These are phyloP conservation scores for Corydoras sp. DNA, from an alignment of 2,113 vertebrate genomes.

Conservation along the genomic window DNA sequence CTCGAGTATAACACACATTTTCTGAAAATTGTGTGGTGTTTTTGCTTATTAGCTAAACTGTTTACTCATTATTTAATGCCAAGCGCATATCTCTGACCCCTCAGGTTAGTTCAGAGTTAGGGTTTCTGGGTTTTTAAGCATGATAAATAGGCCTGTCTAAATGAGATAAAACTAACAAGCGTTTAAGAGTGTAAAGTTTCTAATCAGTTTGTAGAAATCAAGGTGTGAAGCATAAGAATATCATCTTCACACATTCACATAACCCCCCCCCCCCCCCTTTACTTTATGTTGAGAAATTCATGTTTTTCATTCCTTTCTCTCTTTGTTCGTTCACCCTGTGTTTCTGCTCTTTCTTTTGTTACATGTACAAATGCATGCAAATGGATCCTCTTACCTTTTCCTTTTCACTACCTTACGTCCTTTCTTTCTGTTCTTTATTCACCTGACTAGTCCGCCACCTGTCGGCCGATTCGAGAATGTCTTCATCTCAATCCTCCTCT, in stretches of 20 bases:
- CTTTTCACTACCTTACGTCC: constrained; percentile 7
- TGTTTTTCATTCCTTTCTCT: constrained; percentile 10
- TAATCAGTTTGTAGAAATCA: too few relatives aligned
- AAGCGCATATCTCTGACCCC: too few relatives aligned
- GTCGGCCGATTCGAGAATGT: constrained; percentile 49
- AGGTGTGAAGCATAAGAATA: too few relatives aligned
- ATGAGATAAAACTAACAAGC: too few relatives aligned
- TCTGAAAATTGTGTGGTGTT: background rate
- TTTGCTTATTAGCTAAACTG: background rate
- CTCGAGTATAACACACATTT: background rate
- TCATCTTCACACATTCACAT: too few relatives aligned
- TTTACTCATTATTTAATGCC: too few relatives aligned
- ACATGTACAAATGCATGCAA: background rate
- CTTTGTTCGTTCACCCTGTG: constrained; percentile 5
- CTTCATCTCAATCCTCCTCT: constrained; percentile 53
- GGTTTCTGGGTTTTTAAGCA: too few relatives aligned
- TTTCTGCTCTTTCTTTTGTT: background rate
- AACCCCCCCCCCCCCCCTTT: background rate
- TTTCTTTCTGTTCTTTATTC: constrained; percentile 15
- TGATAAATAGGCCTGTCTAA: background rate
- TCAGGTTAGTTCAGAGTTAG: too few relatives aligned
- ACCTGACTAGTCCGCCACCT: constrained; percentile 24
- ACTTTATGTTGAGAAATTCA: background rate
- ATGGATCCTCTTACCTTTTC: constrained; percentile 7
- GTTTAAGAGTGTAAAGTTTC: too few relatives aligned